Conservation (phyloP, 2,113 vertebrate species). For the Holacanthus passer region DNA sequence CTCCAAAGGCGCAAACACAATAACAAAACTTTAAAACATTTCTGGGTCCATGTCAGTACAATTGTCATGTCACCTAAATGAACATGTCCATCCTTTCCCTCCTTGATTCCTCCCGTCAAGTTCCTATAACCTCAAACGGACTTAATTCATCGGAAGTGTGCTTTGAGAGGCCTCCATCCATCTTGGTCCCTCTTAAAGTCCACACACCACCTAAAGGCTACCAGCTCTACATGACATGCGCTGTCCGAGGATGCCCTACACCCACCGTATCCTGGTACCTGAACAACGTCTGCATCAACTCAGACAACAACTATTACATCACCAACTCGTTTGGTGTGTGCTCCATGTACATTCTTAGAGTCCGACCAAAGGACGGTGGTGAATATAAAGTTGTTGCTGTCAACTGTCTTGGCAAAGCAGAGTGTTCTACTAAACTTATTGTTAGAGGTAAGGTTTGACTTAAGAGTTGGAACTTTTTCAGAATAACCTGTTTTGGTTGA, state of each 20-base stretch:
- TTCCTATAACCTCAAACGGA: constrained; percentile 62
- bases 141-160: constrained; percentile 50
- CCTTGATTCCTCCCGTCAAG: constrained; percentile 52
- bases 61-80: constrained; percentile 10
- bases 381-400: constrained; percentile 88
- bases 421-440: constrained; percentile 84
- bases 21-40: neutral
- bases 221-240: constrained; percentile 91
- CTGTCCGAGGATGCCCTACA: constrained; percentile 84
- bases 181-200: constrained; percentile 88
- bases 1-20: neutral
- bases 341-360: constrained; percentile 87
- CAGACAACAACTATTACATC: constrained; percentile 82
- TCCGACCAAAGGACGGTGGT: constrained; percentile 83
- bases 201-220: constrained; percentile 88
- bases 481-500: neutral
- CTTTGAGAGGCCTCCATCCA: constrained; percentile 85
- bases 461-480: neutral
- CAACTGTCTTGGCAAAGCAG: constrained; percentile 85
- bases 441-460: constrained; percentile 85
- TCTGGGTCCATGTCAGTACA: neutral
- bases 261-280: constrained; percentile 90
- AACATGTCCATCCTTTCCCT: neutral
- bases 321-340: constrained; percentile 90
- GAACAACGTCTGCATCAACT: constrained; percentile 85